Percentiles rank a stretch among this genome's conserved stretches.
Evolutionary conservation across 2,888 invertebrate species (phyloP).

Genomic region (Serrognathus titanus): DNA sequence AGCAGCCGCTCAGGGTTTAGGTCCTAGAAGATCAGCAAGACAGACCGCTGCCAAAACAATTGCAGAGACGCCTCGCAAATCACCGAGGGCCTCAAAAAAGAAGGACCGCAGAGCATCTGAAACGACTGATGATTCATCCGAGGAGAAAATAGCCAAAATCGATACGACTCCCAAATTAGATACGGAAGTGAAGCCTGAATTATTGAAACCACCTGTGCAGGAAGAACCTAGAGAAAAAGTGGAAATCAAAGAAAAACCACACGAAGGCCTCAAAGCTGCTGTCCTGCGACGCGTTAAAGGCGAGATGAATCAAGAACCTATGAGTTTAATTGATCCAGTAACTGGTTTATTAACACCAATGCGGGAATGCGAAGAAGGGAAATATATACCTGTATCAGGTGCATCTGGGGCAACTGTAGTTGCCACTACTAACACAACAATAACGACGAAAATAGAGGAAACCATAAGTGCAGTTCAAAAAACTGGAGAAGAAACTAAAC

Average conservation of each 20-base stretch:
- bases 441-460: neutral
- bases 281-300: conserved; percentile 46
- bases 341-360: conserved; percentile 69
- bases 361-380: conserved; percentile 68
- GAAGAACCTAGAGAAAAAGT: conserved; percentile 8
- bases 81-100: conserved; percentile 60
- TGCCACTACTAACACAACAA: neutral
- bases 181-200: conserved; percentile 28
- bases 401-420: neutral
- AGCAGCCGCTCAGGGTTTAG: conserved; percentile 44
- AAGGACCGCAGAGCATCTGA: conserved; percentile 65
- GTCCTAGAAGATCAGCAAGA: conserved; percentile 56
- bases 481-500: neutral
- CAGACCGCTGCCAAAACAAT: conserved; percentile 48
- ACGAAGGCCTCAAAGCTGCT: conserved; percentile 45
- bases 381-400: conserved; percentile 58
- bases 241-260: conserved; percentile 34
- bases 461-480: neutral
- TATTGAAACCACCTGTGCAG: conserved; percentile 27
- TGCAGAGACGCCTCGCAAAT: conserved; percentile 53
- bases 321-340: conserved; percentile 69
- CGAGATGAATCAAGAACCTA: conserved; percentile 54
- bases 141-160: conserved; percentile 52
- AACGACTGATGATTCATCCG: conserved; percentile 58
- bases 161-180: conserved; percentile 16